A percentile compares a stretch with the other conserved stretches of the same genome.
These are phyloP conservation scores for Pristionchus exspectatus DNA, from an alignment of 2,888 invertebrate species.

Conservation along the genomic window DNA sequence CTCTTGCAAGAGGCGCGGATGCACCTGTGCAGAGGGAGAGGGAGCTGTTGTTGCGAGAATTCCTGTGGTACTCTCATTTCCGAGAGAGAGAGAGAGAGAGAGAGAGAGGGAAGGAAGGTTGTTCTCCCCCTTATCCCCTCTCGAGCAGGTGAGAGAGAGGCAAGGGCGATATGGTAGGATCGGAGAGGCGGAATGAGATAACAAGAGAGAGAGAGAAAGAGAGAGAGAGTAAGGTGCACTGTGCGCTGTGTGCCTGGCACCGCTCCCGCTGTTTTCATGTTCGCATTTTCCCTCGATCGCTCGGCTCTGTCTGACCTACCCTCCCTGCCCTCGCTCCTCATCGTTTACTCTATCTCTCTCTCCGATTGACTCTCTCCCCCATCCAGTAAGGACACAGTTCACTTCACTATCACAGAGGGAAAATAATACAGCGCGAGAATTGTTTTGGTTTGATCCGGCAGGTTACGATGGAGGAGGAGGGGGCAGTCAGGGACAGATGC, in stretches of 20 bases:
- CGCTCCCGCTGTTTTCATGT: constrained; percentile 32
- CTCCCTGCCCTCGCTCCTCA: not conserved
- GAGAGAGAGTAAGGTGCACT: constrained; percentile 1
- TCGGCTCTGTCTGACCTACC: not conserved
- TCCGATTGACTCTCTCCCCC: not conserved
- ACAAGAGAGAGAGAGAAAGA: not conserved
- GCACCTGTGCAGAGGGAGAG: not conserved
- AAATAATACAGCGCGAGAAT: not conserved
- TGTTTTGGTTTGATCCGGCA: constrained; percentile 26
- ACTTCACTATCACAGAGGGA: constrained; percentile 5
- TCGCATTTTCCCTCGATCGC: not conserved
- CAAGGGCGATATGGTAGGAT: not conserved
- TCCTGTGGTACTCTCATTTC: constrained; percentile 13
- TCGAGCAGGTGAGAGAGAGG: constrained; percentile 3
- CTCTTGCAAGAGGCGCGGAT: constrained; percentile 11
- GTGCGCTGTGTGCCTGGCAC: constrained; percentile 7
- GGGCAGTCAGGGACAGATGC: not conserved
- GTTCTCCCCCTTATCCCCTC: not conserved
- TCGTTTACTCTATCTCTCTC: not conserved
- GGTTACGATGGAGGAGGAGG: not conserved
- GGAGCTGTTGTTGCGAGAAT: not conserved
- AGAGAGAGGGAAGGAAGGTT: too few species aligned
- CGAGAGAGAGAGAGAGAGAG: not conserved
- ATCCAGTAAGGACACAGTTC: not conserved
- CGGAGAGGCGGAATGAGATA: not conserved